These are phyloP conservation scores for Antennarius striatus DNA, from an alignment of 2,113 vertebrate genomes.

Conservation along the genomic window DNA sequence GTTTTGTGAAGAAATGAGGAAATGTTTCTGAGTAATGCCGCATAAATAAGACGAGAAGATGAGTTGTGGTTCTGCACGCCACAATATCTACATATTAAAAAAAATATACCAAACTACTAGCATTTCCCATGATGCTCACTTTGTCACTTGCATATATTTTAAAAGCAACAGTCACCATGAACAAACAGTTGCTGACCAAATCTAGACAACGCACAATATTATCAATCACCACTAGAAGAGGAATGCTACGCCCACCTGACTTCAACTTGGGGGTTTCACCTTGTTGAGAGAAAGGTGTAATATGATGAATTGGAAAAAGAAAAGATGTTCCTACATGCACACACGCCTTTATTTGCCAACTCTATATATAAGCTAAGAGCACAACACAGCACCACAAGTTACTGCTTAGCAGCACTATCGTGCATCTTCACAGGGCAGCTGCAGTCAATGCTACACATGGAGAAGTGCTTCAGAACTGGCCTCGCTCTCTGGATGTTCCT, in stretches of 20 bases:
- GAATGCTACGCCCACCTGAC: background rate
- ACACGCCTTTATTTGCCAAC: constrained; percentile 34
- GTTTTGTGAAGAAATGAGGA: too few relatives aligned
- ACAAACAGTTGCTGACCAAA: background rate
- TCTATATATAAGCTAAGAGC: constrained; percentile 25
- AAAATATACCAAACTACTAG: too few relatives aligned
- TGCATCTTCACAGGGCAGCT: constrained; percentile 4
- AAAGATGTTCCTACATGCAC: background rate
- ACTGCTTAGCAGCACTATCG: background rate
- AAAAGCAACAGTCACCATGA: too few relatives aligned
- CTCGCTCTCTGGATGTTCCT: constrained; percentile 20
- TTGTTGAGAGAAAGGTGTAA: constrained; percentile 11
- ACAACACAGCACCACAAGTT: constrained; percentile 11
- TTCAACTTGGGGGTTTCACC: constrained; percentile 42
- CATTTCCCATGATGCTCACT: too few relatives aligned
- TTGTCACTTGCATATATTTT: too few relatives aligned
- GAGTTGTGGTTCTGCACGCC: too few relatives aligned
- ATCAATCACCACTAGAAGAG: background rate
- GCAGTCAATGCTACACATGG: constrained; percentile 11
- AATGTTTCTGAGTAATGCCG: too few relatives aligned
- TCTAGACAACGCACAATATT: background rate
- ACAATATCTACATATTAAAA: too few relatives aligned
- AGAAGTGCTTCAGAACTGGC: constrained; percentile 15
- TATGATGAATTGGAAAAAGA: constrained; percentile 58
- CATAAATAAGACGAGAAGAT: too few relatives aligned